Evolutionary conservation across 2,888 invertebrate species (phyloP).

Genomic region (Meteorus cinctellus): DNA sequence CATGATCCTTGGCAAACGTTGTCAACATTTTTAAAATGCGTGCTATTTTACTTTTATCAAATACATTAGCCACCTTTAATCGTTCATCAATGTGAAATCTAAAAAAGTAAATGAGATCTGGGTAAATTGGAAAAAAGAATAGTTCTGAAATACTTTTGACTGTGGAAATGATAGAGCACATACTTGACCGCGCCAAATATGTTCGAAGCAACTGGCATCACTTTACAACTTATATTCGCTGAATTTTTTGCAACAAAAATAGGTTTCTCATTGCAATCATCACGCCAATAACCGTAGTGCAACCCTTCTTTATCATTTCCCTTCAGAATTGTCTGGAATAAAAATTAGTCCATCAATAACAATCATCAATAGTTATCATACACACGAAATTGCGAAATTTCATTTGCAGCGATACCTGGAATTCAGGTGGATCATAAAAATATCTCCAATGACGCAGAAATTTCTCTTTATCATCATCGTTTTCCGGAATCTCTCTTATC

Average conservation of each 20-base stretch:
- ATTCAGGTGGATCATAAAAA: slow-evolving; percentile 95
- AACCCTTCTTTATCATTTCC: slow-evolving; percentile 81
- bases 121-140: background rate
- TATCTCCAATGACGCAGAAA: slow-evolving; percentile 92
- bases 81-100: slow-evolving; percentile 76
- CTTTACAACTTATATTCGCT: slow-evolving; percentile 80
- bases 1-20: slow-evolving; percentile 78
- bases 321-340: slow-evolving; percentile 80
- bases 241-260: slow-evolving; percentile 86
- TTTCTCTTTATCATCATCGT: slow-evolving; percentile 76
- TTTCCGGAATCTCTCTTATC: slow-evolving; percentile 74
- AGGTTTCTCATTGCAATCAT: slow-evolving; percentile 84
- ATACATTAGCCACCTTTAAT: slow-evolving; percentile 76
- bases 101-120: slow-evolving; percentile 45
- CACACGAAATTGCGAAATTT: background rate
- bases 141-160: background rate
- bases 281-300: slow-evolving; percentile 94
- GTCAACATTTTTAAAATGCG: slow-evolving; percentile 79
- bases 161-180: slow-evolving; percentile 64
- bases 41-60: slow-evolving; percentile 77
- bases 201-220: slow-evolving; percentile 84
- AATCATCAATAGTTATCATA: background rate
- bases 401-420: slow-evolving; percentile 77
- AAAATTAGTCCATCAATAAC: background rate
- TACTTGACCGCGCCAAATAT: slow-evolving; percentile 87